phyloP scores from a whole-genome alignment of 2,797 vertebrate species.

The Tenualosa ilisha region DNA sequence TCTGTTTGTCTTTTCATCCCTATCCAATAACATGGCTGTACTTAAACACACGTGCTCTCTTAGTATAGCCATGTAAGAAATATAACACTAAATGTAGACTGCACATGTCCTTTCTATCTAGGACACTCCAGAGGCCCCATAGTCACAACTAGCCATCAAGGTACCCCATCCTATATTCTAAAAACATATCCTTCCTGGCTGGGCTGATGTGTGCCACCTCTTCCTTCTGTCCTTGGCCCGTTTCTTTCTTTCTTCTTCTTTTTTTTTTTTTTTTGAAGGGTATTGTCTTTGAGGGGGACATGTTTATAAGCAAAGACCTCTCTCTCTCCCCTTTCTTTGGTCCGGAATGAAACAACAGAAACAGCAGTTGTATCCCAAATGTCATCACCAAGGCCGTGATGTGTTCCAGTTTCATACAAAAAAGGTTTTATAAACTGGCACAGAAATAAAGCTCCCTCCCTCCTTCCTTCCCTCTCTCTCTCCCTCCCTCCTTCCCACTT shows the following conservation, averaged over 20 bases:
- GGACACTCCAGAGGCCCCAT: conserved; percentile 13
- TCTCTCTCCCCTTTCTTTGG: background rate
- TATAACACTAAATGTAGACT: background rate
- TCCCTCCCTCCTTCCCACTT: conserved; percentile 1
- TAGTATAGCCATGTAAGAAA: background rate
- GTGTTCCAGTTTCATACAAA: background rate
- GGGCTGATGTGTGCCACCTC: background rate
- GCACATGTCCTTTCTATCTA: background rate
- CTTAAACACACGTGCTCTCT: background rate
- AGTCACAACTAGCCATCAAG: conserved; percentile 21
- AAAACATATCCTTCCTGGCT: background rate
- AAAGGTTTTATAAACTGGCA: background rate
- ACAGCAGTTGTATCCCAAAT: background rate
- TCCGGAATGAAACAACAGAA: background rate
- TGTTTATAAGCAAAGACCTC: conserved; percentile 1
- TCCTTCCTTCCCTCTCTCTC: conserved; percentile 22
- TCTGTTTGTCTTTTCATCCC: background rate
- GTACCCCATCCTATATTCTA: conserved; percentile 10
- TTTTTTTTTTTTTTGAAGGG: conserved; percentile 16
- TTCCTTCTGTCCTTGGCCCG: conserved; percentile 17
- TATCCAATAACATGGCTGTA: background rate
- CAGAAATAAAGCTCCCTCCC: background rate
- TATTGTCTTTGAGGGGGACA: background rate
- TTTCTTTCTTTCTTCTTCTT: conserved; percentile 7
- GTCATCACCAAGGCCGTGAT: background rate